Base-by-base conservation (phyloP, 2,888 invertebrate genomes). In the Drosophila birchii region DNA sequence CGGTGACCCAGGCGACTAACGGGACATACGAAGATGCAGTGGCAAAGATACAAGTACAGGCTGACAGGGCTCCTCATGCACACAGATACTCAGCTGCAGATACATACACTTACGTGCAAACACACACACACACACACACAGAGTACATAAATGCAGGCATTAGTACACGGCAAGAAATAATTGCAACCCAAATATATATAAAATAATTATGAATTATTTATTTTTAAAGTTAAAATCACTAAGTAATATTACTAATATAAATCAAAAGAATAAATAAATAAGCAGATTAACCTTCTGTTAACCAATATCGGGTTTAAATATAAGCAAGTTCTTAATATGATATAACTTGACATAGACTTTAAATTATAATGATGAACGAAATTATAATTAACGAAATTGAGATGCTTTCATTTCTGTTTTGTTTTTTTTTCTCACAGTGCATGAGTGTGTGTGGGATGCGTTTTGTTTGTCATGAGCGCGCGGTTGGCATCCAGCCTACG, bases 31-130 rank as follows among this genome's bases (percentile, higher is more conserved):
- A 71, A 76, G 81, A 84, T 84, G 81, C 78, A 76, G 72, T 63
- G 74, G 60, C 72, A 76, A 79, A 75, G 86, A 81, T 85, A 78
- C 69, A 72, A 73, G 73, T 54, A 61, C 73, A 72, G 72, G 61
- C 71, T 61, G 67, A 68, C 55, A 68, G 69, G 55, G 68, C 41
- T 64, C 63, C 64, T 63, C 64, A 62, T 63, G 34, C 64, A 51
- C 56, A 56, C 67, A 36, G 39, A 69, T 54, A 49, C 56, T 38
- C 51, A 43, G 34, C 38, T 62, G 47, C 63, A 64, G 62, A 57
- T 26, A 34, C 58, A 36, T 41, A 57, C 61, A 44, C 43, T 16
- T 47, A 16, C 34, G 47, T 45, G 23, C 45, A 58, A 47, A 61
- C 60, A 53, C 54, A 51, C 41, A 29, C 26, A 55, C 26, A 54